Base-by-base conservation (phyloP, 1,140 invertebrate genomes). In the Drosophila miranda region DNA sequence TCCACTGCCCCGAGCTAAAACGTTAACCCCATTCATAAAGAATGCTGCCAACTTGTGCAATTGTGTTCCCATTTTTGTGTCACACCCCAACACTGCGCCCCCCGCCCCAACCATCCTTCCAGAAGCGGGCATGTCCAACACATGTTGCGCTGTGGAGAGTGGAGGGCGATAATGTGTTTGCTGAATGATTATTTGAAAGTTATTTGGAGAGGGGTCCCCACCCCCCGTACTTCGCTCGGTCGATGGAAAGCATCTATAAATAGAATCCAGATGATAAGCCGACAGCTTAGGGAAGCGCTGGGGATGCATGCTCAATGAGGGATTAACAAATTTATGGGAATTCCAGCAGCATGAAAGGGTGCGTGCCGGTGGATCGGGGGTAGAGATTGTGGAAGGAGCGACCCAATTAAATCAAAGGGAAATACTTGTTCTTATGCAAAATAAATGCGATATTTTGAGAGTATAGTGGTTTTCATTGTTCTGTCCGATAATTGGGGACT, bases 311-410 rank as follows among this genome's bases (percentile, higher is more conserved):
- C 26, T 38, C 66, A 69, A 56, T 69, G 66, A 68, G 66, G 62
- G 63, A 69, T 69, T 69, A 68, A 68, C 66, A 38, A 69, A 68
- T 69, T 69, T 56, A 56, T 68, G 50, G 50, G 34, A 67, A 68
- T 30, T 68, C 16, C 50, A 55, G 30, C n/a, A 46, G 30, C 19
- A 11, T 46, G 42, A 42, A 67, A 49, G 52, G 60, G 60, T 28
- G 28, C 60, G 48, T 13, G 34, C 28, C 28, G 6, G 28, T 7
- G 28, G 7, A 6, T 28, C 7, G 6, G 8, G 11, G 11, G 11
- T 5, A 38, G 4, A 38, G 34, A 13, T 38, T 38, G 34, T 38
- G 11, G 11, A 38, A 13, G 11, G 34, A 38, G 34, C 34, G 34
- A 38, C 34, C 34, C 34, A 38, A 38, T 38, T 38, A 68, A 21